Conservation (phyloP, 1,140 invertebrate species). For the Drosophila takahashii region DNA sequence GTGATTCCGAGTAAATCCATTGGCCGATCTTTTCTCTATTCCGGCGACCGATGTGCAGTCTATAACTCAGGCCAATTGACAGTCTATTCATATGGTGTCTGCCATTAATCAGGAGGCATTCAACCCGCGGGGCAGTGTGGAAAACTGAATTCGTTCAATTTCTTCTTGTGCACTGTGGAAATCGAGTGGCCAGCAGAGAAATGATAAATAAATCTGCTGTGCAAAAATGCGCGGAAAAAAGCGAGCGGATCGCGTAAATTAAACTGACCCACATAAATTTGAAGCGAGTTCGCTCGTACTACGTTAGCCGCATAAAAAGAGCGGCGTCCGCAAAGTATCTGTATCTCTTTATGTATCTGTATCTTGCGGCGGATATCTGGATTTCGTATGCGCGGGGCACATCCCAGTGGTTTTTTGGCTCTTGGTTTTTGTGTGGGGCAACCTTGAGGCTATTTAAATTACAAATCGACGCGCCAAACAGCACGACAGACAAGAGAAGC, state of each 20-base stretch:
- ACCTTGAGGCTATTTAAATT: conserved; percentile 84
- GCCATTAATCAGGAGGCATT: conserved; percentile 68
- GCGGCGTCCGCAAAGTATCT: conserved; percentile 36
- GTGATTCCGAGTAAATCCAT: conserved; percentile 20
- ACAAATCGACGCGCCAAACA: conserved; percentile 68
- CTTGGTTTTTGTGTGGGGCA: conserved; percentile 47
- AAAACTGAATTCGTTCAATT: conserved; percentile 37
- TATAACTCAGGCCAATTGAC: conserved; percentile 64
- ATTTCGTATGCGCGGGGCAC: conserved; percentile 75
- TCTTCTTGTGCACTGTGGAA: conserved; percentile 44
- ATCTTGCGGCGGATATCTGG: conserved; percentile 52
- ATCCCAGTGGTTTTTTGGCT: conserved; percentile 19
- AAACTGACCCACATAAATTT: conserved; percentile 81
- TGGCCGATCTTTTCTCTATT: conserved; percentile 32
- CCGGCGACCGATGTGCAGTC: conserved; percentile 37
- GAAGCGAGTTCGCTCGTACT: conserved; percentile 58
- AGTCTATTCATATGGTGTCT: conserved; percentile 57
- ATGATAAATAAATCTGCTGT: conserved; percentile 68
- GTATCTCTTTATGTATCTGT: conserved; percentile 19
- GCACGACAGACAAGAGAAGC: conserved; percentile 38
- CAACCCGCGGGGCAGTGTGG: conserved; percentile 41
- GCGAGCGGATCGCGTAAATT: conserved; percentile 69
- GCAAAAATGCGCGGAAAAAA: conserved; percentile 48
- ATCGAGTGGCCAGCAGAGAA: conserved; percentile 28
- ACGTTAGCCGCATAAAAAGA: conserved; percentile 72